These are phyloP conservation scores for Sebastes jordani DNA, from an alignment of 2,797 vertebrate genomes.

Conservation along the genomic window DNA sequence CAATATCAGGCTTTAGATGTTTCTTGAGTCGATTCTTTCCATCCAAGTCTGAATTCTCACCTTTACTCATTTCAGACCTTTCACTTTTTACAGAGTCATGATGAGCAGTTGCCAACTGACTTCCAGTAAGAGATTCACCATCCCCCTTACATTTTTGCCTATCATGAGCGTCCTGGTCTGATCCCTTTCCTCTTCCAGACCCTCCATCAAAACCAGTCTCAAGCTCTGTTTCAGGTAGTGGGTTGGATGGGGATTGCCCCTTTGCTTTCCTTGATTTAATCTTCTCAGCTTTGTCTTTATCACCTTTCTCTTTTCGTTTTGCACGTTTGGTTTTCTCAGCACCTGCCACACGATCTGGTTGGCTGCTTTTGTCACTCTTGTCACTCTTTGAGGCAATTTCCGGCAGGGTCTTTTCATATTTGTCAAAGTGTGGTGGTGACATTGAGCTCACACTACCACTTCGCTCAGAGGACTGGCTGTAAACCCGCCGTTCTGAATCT, in stretches of 20 bases:
- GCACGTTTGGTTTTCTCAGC: constrained; percentile 91
- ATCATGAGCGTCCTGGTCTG: constrained; percentile 86
- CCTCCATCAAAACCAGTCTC: constrained; percentile 87
- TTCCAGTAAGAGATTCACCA: constrained; percentile 82
- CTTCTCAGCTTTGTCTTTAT: constrained; percentile 90
- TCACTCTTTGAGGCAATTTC: constrained; percentile 90
- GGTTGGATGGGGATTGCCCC: constrained; percentile 89
- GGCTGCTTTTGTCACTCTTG: constrained; percentile 87
- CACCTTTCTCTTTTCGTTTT: constrained; percentile 91
- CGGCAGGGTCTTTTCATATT: constrained; percentile 87
- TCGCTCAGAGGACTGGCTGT: constrained; percentile 94
- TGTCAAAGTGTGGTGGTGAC: constrained; percentile 94
- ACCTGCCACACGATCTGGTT: constrained; percentile 80
- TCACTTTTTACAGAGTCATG: constrained; percentile 88
- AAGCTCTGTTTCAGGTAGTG: constrained; percentile 86
- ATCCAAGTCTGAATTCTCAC: constrained; percentile 89
- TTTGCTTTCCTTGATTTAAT: constrained; percentile 90
- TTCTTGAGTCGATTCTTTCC: constrained; percentile 90
- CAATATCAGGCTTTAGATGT: constrained; percentile 86
- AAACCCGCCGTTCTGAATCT: constrained; percentile 92
- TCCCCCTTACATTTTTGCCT: constrained; percentile 88
- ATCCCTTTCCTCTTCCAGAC: constrained; percentile 84
- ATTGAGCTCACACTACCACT: constrained; percentile 96
- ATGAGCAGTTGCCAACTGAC: constrained; percentile 78
- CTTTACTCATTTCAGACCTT: constrained; percentile 84